Conservation (phyloP, 2,888 invertebrate species). For the Epiblema foenella region DNA sequence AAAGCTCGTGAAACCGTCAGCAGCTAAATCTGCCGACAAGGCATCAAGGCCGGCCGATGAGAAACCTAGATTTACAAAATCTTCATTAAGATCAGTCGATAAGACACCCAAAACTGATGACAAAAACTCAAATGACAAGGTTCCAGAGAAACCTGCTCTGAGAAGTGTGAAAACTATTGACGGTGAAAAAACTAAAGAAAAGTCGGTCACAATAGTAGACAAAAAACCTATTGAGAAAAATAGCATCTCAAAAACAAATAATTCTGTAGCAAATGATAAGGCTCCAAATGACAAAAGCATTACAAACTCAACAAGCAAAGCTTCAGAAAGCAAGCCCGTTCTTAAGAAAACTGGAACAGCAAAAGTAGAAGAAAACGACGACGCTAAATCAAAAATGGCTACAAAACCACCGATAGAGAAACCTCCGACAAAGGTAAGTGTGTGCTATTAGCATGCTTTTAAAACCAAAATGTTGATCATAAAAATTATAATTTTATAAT, state of each 20-base stretch:
- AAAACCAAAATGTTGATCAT: not conserved
- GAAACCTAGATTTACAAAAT: conserved; percentile 47
- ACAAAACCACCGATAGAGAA: conserved; percentile 79
- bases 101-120: conserved; percentile 51
- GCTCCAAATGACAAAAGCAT: conserved; percentile 53
- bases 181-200: conserved; percentile 76
- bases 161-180: conserved; percentile 76
- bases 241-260: conserved; percentile 49
- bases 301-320: conserved; percentile 49
- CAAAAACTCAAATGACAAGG: conserved; percentile 54
- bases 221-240: conserved; percentile 63
- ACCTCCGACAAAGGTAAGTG: conserved; percentile 70
- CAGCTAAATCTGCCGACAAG: conserved; percentile 62
- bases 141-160: conserved; percentile 65
- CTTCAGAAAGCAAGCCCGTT: conserved; percentile 54
- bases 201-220: conserved; percentile 76
- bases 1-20: conserved; percentile 75
- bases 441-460: not conserved
- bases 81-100: conserved; percentile 53
- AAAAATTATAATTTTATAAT: not conserved
- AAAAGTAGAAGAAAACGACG: conserved; percentile 59
- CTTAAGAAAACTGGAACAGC: conserved; percentile 55
- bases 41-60: conserved; percentile 60
- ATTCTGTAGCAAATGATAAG: conserved; percentile 50
- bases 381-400: conserved; percentile 70